phyloP scores from a whole-genome alignment of 2,888 invertebrate species.

The Drosophila antonietae region DNA sequence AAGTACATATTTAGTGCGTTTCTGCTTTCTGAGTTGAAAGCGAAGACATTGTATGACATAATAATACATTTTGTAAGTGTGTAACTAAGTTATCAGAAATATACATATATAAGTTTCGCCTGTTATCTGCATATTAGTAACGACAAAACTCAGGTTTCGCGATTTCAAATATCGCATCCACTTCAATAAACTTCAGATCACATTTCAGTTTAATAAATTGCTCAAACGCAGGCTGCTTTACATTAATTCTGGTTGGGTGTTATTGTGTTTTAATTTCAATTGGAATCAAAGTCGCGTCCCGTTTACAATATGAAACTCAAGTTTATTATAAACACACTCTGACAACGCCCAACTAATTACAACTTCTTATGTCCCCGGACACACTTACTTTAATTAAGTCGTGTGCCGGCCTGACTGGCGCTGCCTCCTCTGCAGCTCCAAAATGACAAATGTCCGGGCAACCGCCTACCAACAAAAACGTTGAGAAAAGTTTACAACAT shows the following conservation, averaged over 20 bases:
- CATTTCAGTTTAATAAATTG: not conserved
- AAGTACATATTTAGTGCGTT: not conserved
- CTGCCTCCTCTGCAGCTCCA: constrained; percentile 29
- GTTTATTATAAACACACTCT: constrained; percentile 52
- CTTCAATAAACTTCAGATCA: not conserved
- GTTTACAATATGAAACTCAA: constrained; percentile 26
- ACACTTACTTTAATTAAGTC: constrained; percentile 78
- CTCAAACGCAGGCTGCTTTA: not conserved
- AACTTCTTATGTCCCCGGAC: constrained; percentile 57
- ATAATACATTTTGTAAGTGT: not conserved
- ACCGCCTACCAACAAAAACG: constrained; percentile 62
- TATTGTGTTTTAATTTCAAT: constrained; percentile 6
- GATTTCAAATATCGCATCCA: not conserved
- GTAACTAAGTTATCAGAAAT: no score
- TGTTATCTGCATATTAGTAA: no score
- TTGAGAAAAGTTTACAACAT: constrained; percentile 59
- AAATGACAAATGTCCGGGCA: constrained; percentile 69
- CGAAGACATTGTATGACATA: not conserved
- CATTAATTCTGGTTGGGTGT: constrained; percentile 18
- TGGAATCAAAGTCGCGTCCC: constrained; percentile 27
- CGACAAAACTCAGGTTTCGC: no score
- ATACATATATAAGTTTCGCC: no score
- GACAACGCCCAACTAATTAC: constrained; percentile 60
- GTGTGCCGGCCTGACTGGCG: constrained; percentile 36
- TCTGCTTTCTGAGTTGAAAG: not conserved